Percentiles rank a stretch among this genome's conserved stretches.
These are phyloP conservation scores for Coturnix japonica DNA, from an alignment of 2,113 vertebrate genomes.

Conservation along the genomic window DNA sequence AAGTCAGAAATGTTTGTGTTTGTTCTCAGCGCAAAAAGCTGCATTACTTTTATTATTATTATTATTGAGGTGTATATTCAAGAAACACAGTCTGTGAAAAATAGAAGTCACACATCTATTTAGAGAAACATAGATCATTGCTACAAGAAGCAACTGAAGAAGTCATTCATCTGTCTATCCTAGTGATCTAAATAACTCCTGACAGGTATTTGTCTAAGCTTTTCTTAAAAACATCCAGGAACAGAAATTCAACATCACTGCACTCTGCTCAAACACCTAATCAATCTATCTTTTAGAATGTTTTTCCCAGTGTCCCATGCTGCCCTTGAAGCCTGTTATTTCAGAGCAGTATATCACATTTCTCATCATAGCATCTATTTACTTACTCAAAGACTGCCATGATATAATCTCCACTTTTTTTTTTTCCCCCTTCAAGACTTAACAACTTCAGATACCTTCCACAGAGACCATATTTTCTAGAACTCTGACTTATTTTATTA, in stretches of 20 bases:
- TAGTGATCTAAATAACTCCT: constrained; percentile 41
- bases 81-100: neutral
- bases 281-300: neutral
- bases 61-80: neutral
- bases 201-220: constrained; percentile 50
- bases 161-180: constrained; percentile 26
- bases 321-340: neutral
- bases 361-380: neutral
- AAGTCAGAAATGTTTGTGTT: neutral
- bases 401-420: neutral
- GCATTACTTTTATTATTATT: neutral
- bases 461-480: neutral
- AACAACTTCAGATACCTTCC: neutral
- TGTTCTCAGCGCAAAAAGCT: neutral
- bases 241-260: constrained; percentile 35
- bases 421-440: neutral
- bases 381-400: constrained; percentile 14
- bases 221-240: constrained; percentile 31
- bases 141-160: constrained; percentile 15
- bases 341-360: neutral
- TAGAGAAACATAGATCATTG: constrained; percentile 2
- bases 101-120: neutral
- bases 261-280: neutral
- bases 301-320: neutral
- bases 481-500: neutral